Conservation (phyloP, 2,113 vertebrate species). For the Hippocampus guttulatus region DNA sequence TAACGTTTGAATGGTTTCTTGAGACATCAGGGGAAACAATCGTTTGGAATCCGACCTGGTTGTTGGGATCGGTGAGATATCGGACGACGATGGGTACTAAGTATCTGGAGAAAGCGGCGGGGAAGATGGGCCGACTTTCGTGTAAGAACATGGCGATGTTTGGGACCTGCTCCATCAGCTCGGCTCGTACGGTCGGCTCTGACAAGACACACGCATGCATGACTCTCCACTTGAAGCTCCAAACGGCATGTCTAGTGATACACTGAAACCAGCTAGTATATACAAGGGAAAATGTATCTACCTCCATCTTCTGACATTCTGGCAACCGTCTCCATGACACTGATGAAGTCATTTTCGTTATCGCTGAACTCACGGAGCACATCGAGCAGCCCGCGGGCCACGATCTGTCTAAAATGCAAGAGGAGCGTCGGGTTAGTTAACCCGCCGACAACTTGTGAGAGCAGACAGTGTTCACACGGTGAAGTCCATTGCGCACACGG, state of each 20-base stretch:
- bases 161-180: conserved; percentile 89
- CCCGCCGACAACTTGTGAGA: conserved; percentile 14
- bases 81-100: conserved; percentile 81
- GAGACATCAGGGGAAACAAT: not conserved
- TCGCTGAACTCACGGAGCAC: conserved; percentile 84
- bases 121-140: conserved; percentile 82
- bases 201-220: conserved; percentile 21
- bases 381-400: conserved; percentile 83
- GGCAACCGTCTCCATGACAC: conserved; percentile 82
- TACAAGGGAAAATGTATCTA: conserved; percentile 48
- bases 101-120: conserved; percentile 80
- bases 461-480: not conserved
- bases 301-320: conserved; percentile 89
- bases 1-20: not conserved
- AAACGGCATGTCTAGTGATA: not conserved
- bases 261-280: not conserved
- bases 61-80: conserved; percentile 83
- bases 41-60: conserved; percentile 73
- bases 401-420: conserved; percentile 79
- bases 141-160: conserved; percentile 84
- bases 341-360: conserved; percentile 84
- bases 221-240: not conserved
- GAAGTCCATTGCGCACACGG: not conserved
- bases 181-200: conserved; percentile 86
- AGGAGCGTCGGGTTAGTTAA: conserved; percentile 37